Conservation (phyloP, 2,113 vertebrate genomes). For the Colistium nudipinnis region DNA sequence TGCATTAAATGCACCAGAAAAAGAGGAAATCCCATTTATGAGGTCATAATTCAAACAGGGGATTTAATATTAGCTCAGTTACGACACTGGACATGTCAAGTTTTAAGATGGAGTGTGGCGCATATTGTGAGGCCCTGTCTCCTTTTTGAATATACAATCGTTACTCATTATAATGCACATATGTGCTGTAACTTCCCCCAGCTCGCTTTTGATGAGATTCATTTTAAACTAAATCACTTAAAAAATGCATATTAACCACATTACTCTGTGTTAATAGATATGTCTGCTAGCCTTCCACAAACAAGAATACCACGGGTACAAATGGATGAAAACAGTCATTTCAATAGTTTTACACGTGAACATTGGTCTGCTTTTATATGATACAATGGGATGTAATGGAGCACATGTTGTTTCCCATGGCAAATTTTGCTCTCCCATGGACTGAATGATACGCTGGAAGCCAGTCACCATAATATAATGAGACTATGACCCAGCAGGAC, state of each 20-base stretch:
- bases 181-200: background rate
- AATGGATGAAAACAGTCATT: background rate
- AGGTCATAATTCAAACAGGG: constrained; percentile 20
- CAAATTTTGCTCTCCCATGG: background rate
- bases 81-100: background rate
- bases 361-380: background rate
- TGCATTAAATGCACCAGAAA: background rate
- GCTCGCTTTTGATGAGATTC: no score
- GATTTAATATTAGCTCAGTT: background rate
- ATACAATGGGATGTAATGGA: constrained; percentile 15
- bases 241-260: background rate
- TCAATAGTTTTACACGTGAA: background rate
- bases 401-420: background rate
- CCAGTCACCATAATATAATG: background rate
- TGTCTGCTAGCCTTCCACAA: background rate
- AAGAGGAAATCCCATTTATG: constrained; percentile 9
- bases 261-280: background rate
- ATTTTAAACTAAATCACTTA: no score
- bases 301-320: background rate
- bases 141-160: background rate
- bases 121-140: background rate
- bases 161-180: background rate
- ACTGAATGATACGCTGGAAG: background rate
- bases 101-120: background rate
- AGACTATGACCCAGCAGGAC: background rate